Evolutionary conservation across 2,797 vertebrate species (phyloP), one percentile per base, ranked within the genome.

Genomic region (Hoplostethus atlanticus): DNA sequence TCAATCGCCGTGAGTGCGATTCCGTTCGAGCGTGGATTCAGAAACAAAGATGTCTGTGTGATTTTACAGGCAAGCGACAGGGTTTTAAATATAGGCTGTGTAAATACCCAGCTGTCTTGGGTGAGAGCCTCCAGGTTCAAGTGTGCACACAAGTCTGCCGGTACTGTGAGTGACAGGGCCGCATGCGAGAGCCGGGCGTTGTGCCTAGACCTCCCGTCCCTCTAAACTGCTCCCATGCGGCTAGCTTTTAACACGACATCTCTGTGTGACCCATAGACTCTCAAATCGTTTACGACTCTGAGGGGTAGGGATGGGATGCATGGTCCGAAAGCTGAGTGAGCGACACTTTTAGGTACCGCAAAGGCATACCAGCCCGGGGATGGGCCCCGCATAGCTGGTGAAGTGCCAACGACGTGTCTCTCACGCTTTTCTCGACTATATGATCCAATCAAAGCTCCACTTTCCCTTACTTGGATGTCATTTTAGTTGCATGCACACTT

Each of bases 51-150:
- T 47, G 13, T 11, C 4, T 5, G 34, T n/a, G 9, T 21, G 12
- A 30, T 12, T 51, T 34, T 64, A 53, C 76, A 61, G 62, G 66
- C 75, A 79, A 40, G 59, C 56, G 52, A 46, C 62, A 46, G 56
- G 3, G 85, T 79, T 84, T 87, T 79, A 89, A 94, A 94, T 94
- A 91, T 87, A 95, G 91, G 86, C 61, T 73, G 80, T 66, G 57
- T 93, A 95, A 95, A 96, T 94, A 91, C 84, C 90, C 96, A 96
- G 95, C 96, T 96, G 95, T 94, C 94, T 85, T 70, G 80, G 84
- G 71, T 84, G 58, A 56, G 53, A 68, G 77, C 68, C 21, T n/a
- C 0, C 12, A 67, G 83, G 84, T 87, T 90, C 86, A 76, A 82
- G 87, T 89, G 79, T 83, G 87, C 64, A 68, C 42, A 16, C 61